Percentiles rank a stretch among this genome's conserved stretches.
Conservation (phyloP, 2,888 invertebrate genomes). For the Lycocerus yunnanus region DNA sequence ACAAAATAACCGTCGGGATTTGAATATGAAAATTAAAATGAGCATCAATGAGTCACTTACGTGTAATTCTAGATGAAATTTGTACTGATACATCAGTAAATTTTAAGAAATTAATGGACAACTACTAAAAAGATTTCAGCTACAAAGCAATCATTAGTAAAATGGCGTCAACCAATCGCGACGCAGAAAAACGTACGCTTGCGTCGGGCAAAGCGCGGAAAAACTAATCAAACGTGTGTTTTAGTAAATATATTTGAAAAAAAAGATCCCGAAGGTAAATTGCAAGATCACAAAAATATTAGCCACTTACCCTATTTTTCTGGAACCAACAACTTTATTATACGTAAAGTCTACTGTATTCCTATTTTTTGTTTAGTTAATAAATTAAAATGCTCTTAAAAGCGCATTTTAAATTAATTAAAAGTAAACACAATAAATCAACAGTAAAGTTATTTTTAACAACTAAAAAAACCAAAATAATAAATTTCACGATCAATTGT, state of each 20-base stretch:
- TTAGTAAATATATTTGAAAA: background rate
- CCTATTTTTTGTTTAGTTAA: constrained; percentile 29
- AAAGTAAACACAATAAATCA: constrained; percentile 29
- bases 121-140: constrained; percentile 51
- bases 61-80: constrained; percentile 37
- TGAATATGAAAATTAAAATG: background rate
- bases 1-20: background rate
- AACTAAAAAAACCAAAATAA: constrained; percentile 31
- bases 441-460: constrained; percentile 17
- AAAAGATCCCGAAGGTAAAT: background rate
- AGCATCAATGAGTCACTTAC: constrained; percentile 41
- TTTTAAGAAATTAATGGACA: constrained; percentile 47
- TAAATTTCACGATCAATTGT: background rate
- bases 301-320: background rate
- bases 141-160: constrained; percentile 52
- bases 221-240: background rate
- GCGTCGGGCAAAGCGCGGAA: constrained; percentile 6
- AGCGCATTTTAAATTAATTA: constrained; percentile 34
- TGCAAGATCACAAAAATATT: background rate
- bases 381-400: constrained; percentile 19
- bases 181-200: constrained; percentile 25
- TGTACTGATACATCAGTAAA: constrained; percentile 47
- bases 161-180: constrained; percentile 52
- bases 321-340: background rate
- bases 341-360: constrained; percentile 10